Evolutionary conservation across 1,140 invertebrate genomes (phyloP).

Genomic region (Psilanteris sp.): DNA sequence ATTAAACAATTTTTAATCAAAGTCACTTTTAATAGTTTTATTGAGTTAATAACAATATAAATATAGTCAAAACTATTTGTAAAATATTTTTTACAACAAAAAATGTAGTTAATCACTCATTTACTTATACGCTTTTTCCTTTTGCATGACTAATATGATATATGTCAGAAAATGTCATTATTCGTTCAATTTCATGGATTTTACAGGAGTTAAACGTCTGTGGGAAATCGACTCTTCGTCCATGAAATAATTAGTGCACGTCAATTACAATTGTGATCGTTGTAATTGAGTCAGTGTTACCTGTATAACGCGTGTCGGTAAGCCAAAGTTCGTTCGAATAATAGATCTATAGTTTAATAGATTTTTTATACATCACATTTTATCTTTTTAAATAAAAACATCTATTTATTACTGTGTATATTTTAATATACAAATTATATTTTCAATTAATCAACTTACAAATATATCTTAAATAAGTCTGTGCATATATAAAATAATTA

Average conservation of each 20-base stretch:
- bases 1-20: no score
- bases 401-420: no score
- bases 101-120: no score
- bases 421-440: no score
- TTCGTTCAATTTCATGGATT: slow-evolving; percentile 54
- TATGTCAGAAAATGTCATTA: slow-evolving; percentile 65
- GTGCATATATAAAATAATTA: no score
- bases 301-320: slow-evolving; percentile 31
- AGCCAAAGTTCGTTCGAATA: slow-evolving; percentile 63
- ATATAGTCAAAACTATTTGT: no score
- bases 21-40: no score
- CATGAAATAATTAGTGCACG: slow-evolving; percentile 73
- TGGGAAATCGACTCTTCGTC: slow-evolving; percentile 63
- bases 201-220: slow-evolving; percentile 66
- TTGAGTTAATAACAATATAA: no score
- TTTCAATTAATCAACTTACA: no score
- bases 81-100: no score
- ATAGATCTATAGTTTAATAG: slow-evolving; percentile 9
- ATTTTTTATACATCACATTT: no score
- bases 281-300: slow-evolving; percentile 70
- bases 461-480: no score
- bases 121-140: not conserved
- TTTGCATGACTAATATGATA: slow-evolving; percentile 8
- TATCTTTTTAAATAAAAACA: not conserved
- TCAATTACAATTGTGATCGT: slow-evolving; percentile 74